phyloP scores from a whole-genome alignment of 2,888 invertebrate genomes.

The Hoplodrina blanda region DNA sequence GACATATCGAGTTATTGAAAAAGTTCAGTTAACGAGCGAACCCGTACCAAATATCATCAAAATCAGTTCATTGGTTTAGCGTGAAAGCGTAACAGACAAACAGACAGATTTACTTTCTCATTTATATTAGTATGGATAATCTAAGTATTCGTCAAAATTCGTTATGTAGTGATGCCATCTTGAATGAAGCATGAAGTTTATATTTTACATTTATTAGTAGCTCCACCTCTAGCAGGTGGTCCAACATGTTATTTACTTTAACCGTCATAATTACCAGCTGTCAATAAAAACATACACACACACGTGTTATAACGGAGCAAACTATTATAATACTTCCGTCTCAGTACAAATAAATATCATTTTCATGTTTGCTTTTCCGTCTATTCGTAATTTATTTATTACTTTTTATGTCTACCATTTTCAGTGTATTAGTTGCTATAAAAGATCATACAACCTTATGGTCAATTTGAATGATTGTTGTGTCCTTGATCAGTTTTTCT shows the following conservation, averaged over 20 bases:
- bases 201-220: background rate
- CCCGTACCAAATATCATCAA: too few relatives aligned
- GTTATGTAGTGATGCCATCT: too few relatives aligned
- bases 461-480: too few relatives aligned
- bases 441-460: background rate
- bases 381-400: background rate
- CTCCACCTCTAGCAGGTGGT: background rate
- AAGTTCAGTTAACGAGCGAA: too few relatives aligned
- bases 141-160: too few relatives aligned
- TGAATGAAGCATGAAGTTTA: background rate
- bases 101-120: too few relatives aligned
- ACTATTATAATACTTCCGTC: constrained; percentile 1
- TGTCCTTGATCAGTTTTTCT: too few relatives aligned
- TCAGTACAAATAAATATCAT: background rate
- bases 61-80: too few relatives aligned
- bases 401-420: background rate
- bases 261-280: background rate
- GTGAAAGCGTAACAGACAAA: too few relatives aligned
- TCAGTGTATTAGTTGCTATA: too few relatives aligned
- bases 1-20: too few relatives aligned
- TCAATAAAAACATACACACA: background rate
- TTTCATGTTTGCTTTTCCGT: background rate
- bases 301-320: background rate
- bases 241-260: constrained; percentile 4
- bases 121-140: too few relatives aligned